Conservation (phyloP, 2,888 invertebrate species). For the Ophion ventricosus region DNA sequence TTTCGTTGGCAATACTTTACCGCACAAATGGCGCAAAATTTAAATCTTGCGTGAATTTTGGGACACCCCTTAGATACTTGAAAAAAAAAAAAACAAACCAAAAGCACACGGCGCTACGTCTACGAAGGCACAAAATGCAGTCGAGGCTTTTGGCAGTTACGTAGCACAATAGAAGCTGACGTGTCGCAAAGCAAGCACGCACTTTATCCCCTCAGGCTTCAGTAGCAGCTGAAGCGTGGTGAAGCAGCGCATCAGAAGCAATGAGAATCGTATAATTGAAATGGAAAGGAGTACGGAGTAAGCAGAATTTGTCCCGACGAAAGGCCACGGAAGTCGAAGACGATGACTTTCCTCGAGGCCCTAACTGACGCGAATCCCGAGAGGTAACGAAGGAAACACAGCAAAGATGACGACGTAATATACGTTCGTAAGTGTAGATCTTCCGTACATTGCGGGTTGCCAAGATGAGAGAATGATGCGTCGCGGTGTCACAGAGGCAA, state of each 20-base stretch:
- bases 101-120: too few relatives aligned
- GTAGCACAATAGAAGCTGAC: background rate
- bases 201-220: background rate
- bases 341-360: conserved; percentile 4
- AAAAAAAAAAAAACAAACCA: background rate
- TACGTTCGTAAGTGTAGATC: background rate
- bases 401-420: background rate
- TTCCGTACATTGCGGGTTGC: too few relatives aligned
- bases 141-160: background rate
- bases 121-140: too few relatives aligned
- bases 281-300: conserved; percentile 1
- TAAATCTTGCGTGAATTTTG: too few relatives aligned
- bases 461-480: too few relatives aligned
- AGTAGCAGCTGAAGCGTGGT: background rate
- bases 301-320: conserved; percentile 4
- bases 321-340: conserved; percentile 3
- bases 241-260: background rate
- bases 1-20: too few relatives aligned
- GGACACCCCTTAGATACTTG: too few relatives aligned
- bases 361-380: conserved; percentile 6
- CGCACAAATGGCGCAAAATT: too few relatives aligned
- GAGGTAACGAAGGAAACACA: background rate
- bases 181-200: background rate
- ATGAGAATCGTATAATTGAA: conserved; percentile 1
- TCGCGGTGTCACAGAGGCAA: background rate